Conservation (phyloP, 2,888 invertebrate genomes). For the Synergus itoensis region DNA sequence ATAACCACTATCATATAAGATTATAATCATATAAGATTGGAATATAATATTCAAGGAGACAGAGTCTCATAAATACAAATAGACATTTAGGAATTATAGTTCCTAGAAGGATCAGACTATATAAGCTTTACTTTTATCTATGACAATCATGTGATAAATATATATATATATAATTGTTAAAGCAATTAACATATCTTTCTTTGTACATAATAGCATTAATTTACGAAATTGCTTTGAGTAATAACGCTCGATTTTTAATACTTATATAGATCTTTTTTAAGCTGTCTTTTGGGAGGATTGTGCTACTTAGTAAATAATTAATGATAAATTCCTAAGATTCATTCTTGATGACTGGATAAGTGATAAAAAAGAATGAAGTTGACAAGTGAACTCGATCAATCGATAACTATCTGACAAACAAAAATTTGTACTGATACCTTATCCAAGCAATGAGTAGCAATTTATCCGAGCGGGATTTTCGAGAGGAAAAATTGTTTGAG, state of each 20-base stretch:
- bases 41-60: background rate
- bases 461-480: background rate
- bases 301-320: background rate
- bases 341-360: background rate
- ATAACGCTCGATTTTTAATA: too few species aligned
- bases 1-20: background rate
- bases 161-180: background rate
- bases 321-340: background rate
- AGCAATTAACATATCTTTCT: background rate
- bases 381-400: constrained; percentile 23
- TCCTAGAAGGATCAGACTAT: background rate
- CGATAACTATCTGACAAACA: constrained; percentile 13
- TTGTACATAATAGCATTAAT: background rate
- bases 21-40: background rate
- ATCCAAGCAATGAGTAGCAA: constrained; percentile 5
- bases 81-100: background rate
- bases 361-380: constrained; percentile 1
- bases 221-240: background rate
- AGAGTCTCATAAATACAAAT: background rate
- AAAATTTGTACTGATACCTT: constrained; percentile 2
- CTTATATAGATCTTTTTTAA: too few species aligned
- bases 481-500: background rate
- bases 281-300: background rate
- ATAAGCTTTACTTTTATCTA: background rate
- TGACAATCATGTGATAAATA: background rate